Conservation (phyloP, 2,113 vertebrate genomes). For the Cyprinodon variegatus region DNA sequence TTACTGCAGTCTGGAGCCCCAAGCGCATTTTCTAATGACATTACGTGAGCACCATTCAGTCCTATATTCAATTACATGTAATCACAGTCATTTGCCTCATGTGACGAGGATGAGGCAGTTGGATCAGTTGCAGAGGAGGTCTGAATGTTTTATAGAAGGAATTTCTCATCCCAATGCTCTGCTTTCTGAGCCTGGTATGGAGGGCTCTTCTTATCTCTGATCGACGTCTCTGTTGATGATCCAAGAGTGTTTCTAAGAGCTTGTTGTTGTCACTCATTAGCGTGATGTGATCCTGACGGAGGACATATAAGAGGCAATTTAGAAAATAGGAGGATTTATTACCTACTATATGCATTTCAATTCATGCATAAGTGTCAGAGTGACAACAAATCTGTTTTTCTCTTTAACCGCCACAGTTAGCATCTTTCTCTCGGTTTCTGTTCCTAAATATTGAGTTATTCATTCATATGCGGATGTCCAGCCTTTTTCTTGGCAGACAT, state of each 20-base stretch:
- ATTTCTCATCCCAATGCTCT: slow-evolving; percentile 15
- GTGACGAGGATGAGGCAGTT: slow-evolving; percentile 56
- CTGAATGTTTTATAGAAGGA: background rate
- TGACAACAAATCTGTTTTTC: slow-evolving; percentile 58
- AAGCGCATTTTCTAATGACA: slow-evolving; percentile 64
- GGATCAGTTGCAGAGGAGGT: slow-evolving; percentile 29
- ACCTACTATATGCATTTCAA: slow-evolving; percentile 1
- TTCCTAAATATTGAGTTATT: background rate
- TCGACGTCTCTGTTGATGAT: slow-evolving; percentile 19
- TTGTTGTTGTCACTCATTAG: slow-evolving; percentile 3
- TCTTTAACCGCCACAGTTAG: slow-evolving; percentile 29
- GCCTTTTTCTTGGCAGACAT: slow-evolving; percentile 18
- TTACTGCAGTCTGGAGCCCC: slow-evolving; percentile 56
- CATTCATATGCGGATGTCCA: background rate
- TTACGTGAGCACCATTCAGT: slow-evolving; percentile 77
- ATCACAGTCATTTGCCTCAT: slow-evolving; percentile 76
- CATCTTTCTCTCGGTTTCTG: slow-evolving; percentile 13
- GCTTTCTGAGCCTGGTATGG: slow-evolving; percentile 33
- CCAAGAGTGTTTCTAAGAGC: slow-evolving; percentile 3
- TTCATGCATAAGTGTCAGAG: slow-evolving; percentile 64
- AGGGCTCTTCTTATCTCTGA: slow-evolving; percentile 25
- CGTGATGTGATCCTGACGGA: background rate
- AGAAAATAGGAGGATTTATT: slow-evolving; percentile 1
- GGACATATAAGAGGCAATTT: background rate
- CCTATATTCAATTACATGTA: slow-evolving; percentile 77